These are phyloP conservation scores for Meloe dianella DNA, from an alignment of 2,888 invertebrate genomes.

Conservation along the genomic window DNA sequence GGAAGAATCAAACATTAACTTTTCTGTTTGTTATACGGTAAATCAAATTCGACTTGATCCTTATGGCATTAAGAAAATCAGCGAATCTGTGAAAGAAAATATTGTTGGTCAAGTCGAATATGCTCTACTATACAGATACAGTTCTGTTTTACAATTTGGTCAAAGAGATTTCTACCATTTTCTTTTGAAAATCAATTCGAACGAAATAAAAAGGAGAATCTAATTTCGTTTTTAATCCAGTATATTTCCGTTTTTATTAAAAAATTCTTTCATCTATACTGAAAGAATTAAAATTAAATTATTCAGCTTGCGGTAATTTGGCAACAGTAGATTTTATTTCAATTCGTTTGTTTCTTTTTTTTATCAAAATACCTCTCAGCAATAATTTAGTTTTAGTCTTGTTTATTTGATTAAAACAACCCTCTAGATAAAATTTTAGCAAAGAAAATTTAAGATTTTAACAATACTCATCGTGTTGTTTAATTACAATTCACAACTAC, in stretches of 20 bases:
- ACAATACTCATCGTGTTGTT: conserved; percentile 21
- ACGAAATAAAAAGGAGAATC: background rate
- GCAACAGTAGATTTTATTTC: background rate
- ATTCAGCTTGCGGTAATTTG: background rate
- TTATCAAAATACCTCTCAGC: background rate
- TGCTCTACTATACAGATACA: too few relatives aligned
- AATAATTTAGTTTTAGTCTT: background rate
- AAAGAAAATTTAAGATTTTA: conserved; percentile 26
- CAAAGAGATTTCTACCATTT: too few relatives aligned
- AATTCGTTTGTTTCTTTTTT: background rate
- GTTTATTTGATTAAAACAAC: background rate
- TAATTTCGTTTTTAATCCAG: background rate
- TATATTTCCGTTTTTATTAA: background rate
- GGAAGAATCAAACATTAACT: too few relatives aligned
- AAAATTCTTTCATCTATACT: background rate
- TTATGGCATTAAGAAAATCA: too few relatives aligned
- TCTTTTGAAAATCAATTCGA: too few relatives aligned
- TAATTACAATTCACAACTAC: conserved; percentile 24
- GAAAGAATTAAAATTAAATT: background rate
- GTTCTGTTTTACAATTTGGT: too few relatives aligned
- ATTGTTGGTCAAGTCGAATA: too few relatives aligned
- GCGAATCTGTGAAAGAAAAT: too few relatives aligned
- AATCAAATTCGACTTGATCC: too few relatives aligned
- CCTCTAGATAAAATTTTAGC: conserved; percentile 14
- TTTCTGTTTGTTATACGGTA: too few relatives aligned